phyloP scores from a whole-genome alignment of 1,140 invertebrate genomes.

The Laupala kohalensis region DNA sequence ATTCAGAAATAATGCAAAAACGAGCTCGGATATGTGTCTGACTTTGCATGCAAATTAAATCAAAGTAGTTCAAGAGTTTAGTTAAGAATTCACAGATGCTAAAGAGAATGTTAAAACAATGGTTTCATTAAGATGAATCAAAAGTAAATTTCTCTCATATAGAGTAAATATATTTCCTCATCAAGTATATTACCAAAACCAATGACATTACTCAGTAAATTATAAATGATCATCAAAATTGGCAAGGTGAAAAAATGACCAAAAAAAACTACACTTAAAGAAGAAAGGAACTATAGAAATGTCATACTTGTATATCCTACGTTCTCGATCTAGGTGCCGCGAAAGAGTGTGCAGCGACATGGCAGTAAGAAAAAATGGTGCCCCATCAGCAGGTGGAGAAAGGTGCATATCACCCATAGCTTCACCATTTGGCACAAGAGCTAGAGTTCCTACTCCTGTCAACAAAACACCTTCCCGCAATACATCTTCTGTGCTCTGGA shows the following conservation, averaged over 20 bases:
- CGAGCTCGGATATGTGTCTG: too few species aligned
- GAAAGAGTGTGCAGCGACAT: constrained; percentile 47
- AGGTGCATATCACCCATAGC: constrained; percentile 40
- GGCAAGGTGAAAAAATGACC: not conserved
- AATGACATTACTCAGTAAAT: too few species aligned
- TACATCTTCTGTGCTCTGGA: constrained; percentile 69
- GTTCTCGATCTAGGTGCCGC: constrained; percentile 51
- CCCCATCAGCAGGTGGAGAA: constrained; percentile 50
- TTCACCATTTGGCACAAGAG: constrained; percentile 24
- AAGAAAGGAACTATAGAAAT: not conserved
- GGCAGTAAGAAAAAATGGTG: constrained; percentile 56
- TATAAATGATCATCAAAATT: not conserved
- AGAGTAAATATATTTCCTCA: too few species aligned
- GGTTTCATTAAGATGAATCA: too few species aligned
- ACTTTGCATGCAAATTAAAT: too few species aligned
- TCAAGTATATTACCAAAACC: too few species aligned
- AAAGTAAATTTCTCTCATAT: too few species aligned
- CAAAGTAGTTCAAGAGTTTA: too few species aligned
- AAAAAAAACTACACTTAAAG: not conserved
- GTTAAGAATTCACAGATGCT: too few species aligned
- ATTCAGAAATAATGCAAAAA: too few species aligned
- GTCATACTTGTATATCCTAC: constrained; percentile 39
- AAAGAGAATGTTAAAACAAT: too few species aligned
- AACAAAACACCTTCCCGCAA: constrained; percentile 57
- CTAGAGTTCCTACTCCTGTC: constrained; percentile 60